Percentiles rank a stretch among this genome's conserved stretches.
Conservation (phyloP, 2,113 vertebrate genomes). For the Gobius niger region DNA sequence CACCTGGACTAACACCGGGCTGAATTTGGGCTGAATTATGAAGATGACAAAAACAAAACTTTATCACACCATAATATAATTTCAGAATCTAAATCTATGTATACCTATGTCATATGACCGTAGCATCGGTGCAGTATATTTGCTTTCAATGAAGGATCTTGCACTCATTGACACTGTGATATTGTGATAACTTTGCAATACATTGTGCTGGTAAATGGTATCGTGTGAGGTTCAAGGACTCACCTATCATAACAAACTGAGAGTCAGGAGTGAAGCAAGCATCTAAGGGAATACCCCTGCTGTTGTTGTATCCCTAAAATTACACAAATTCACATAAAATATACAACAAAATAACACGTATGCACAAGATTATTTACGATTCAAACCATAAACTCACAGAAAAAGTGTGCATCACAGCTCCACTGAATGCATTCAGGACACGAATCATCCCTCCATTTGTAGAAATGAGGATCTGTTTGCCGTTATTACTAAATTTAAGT, state of each 20-base stretch:
- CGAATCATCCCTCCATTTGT: constrained; percentile 93
- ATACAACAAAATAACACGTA: background rate
- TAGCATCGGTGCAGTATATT: no score
- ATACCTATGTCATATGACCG: no score
- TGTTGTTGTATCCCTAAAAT: constrained; percentile 90
- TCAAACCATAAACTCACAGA: constrained; percentile 78
- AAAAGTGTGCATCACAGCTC: constrained; percentile 91
- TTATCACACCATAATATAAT: no score
- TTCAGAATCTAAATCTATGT: no score
- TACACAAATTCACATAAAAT: constrained; percentile 41
- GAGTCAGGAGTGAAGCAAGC: constrained; percentile 99
- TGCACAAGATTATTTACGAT: background rate
- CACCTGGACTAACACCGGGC: no score
- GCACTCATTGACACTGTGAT: no score
- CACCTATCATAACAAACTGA: constrained; percentile 98
- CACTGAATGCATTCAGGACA: constrained; percentile 92
- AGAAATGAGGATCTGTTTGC: constrained; percentile 94
- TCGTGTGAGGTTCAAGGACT: constrained; percentile 43
- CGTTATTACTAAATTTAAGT: constrained; percentile 96
- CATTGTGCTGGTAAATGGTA: background rate
- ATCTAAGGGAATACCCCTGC: constrained; percentile 91
- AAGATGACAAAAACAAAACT: no score
- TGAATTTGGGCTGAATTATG: no score
- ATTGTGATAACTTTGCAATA: no score
- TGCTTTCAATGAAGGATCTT: no score